Conservation (phyloP, 2,888 invertebrate genomes). For the Neria commutata region DNA sequence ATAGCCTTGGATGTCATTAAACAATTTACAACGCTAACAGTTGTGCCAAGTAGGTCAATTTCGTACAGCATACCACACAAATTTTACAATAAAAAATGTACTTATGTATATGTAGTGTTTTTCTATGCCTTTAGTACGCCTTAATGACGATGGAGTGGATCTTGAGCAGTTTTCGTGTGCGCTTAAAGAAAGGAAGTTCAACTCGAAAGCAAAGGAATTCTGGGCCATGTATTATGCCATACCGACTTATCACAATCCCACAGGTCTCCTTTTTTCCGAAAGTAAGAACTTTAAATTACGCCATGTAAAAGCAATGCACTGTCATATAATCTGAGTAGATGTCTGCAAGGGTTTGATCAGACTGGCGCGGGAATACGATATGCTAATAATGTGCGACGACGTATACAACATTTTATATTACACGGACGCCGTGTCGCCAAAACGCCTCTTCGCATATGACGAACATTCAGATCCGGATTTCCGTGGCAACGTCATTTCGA, state of each 20-base stretch:
- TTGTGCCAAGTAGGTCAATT: conserved; percentile 61
- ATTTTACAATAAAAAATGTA: neutral
- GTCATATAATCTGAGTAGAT: conserved; percentile 41
- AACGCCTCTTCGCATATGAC: conserved; percentile 66
- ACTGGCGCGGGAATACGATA: conserved; percentile 61
- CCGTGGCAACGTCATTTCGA: conserved; percentile 67
- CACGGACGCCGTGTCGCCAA: conserved; percentile 59
- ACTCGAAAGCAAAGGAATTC: conserved; percentile 61
- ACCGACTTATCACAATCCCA: conserved; percentile 69
- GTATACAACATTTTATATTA: conserved; percentile 69
- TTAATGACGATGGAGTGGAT: conserved; percentile 65
- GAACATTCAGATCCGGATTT: conserved; percentile 54
- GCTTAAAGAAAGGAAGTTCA: conserved; percentile 53
- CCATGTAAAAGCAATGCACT: neutral
- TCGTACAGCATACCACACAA: neutral
- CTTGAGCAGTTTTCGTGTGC: conserved; percentile 62
- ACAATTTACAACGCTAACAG: conserved; percentile 64
- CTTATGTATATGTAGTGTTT: too few species aligned
- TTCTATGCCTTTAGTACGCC: conserved; percentile 64
- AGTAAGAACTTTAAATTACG: conserved; percentile 43
- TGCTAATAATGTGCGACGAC: conserved; percentile 67
- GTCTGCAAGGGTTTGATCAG: conserved; percentile 60
- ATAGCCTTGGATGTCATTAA: conserved; percentile 66
- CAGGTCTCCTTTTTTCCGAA: conserved; percentile 63
- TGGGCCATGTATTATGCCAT: conserved; percentile 67